Evolutionary conservation across 2,113 vertebrate species (phyloP).

Genomic region (rabbit (Oryctolagus cuniculus)): mOryCun1.1 NC_091445.1:14735501-14736000

Average conservation of each 20-base stretch:
- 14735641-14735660: not conserved
- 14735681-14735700: not conserved
- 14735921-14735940: not conserved
- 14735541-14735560: not conserved
- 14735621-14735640: not conserved
- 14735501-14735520: not conserved
- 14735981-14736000: not conserved
- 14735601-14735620: not conserved
- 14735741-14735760: not conserved
- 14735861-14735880: not conserved
- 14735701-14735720: not conserved
- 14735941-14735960: not conserved
- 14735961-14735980: not conserved
- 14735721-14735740: not conserved
- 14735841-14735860: not conserved
- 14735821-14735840: fast-evolving
- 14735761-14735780: not conserved
- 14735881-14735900: not conserved
- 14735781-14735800: not conserved
- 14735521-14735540: not conserved
- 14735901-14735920: not conserved
- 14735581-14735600: not conserved
- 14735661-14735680: not conserved
- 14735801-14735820: not conserved
- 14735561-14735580: not conserved